These are phyloP conservation scores for Eumaeus atala DNA, from an alignment of 1,140 invertebrate species.

Conservation along the genomic window DNA sequence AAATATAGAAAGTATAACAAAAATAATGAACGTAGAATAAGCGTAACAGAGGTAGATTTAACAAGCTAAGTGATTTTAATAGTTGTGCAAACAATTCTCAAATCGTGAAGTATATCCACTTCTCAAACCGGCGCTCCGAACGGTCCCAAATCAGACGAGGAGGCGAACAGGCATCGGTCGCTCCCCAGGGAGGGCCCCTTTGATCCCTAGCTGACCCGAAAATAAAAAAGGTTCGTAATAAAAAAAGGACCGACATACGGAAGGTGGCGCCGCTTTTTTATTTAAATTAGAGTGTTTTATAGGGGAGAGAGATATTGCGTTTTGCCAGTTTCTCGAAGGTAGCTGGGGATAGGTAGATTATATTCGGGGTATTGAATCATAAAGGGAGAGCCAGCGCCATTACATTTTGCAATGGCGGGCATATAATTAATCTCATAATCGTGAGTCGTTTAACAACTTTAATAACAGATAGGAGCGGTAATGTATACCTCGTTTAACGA, in stretches of 20 bases:
- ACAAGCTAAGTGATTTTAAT: conserved; percentile 65
- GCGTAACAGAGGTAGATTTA: neutral
- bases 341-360: conserved; percentile 48
- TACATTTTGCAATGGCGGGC: neutral
- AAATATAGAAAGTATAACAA: neutral
- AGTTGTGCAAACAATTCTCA: conserved; percentile 60
- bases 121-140: conserved; percentile 68
- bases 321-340: conserved; percentile 59
- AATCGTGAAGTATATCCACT: conserved; percentile 66
- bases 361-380: conserved; percentile 39
- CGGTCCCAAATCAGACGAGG: conserved; percentile 64
- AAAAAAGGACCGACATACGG: conserved; percentile 72
- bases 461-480: conserved; percentile 7
- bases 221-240: conserved; percentile 74
- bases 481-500: conserved; percentile 20
- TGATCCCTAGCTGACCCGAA: conserved; percentile 72
- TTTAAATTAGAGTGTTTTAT: conserved; percentile 74
- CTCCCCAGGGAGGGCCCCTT: conserved; percentile 64
- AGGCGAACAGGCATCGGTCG: no score
- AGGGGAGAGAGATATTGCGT: conserved; percentile 70
- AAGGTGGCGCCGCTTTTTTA: conserved; percentile 73
- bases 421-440: conserved; percentile 1
- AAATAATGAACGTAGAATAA: neutral
- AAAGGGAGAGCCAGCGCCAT: conserved; percentile 12
- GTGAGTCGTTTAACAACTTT: neutral